Percentiles rank a stretch among this genome's conserved stretches.
phyloP scores from a whole-genome alignment of 2,888 invertebrate species.

The Cephus sareptanus region DNA sequence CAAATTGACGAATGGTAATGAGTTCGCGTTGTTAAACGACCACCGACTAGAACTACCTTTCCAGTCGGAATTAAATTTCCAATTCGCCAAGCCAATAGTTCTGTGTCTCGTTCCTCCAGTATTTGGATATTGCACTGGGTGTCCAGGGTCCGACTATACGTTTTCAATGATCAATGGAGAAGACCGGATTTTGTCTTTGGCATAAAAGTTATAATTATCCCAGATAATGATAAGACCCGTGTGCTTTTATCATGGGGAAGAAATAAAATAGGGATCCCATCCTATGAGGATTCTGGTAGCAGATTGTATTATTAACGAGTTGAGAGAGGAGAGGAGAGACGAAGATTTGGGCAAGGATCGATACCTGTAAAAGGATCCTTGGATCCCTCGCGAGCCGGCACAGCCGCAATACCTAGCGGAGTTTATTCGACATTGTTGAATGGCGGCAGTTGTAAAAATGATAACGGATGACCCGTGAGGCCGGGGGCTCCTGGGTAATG shows the following conservation, averaged over 20 bases:
- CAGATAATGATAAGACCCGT: too few species aligned
- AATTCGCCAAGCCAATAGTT: background rate
- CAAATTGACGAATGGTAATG: conserved; percentile 67
- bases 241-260: background rate
- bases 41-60: conserved; percentile 39
- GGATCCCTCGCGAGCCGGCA: conserved; percentile 45
- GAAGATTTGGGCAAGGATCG: background rate
- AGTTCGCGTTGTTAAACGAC: conserved; percentile 65
- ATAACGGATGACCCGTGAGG: conserved; percentile 65
- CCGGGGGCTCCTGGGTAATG: conserved; percentile 62
- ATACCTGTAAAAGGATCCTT: conserved; percentile 33
- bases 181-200: background rate
- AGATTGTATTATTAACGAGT: background rate
- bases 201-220: background rate
- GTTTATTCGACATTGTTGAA: conserved; percentile 67
- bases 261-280: background rate
- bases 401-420: conserved; percentile 63
- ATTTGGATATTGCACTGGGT: background rate
- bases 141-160: background rate
- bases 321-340: background rate
- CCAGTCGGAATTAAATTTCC: conserved; percentile 45
- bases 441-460: conserved; percentile 67
- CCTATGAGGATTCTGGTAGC: background rate
- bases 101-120: background rate
- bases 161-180: background rate